These are phyloP conservation scores for Turnix velox DNA, from an alignment of 2,113 vertebrate species.

Conservation along the genomic window DNA sequence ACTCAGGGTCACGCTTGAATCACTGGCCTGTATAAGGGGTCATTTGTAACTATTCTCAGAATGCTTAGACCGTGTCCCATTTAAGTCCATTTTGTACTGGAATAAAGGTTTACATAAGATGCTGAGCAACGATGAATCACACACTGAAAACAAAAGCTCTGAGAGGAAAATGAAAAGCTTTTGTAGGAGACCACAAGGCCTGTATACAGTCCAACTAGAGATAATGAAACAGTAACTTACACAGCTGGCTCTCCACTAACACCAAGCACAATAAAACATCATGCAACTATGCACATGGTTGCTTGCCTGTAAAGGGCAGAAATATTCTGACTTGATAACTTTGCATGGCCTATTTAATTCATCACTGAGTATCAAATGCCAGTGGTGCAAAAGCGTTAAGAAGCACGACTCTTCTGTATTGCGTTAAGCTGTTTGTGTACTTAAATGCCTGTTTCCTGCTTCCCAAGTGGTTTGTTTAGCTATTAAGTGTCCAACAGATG, in stretches of 20 bases:
- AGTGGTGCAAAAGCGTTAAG: background rate
- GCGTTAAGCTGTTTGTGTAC: background rate
- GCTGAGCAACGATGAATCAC: conserved; percentile 1
- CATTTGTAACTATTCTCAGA: conserved; percentile 43
- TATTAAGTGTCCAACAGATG: background rate
- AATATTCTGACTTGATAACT: background rate
- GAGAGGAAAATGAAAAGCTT: background rate
- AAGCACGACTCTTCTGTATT: background rate
- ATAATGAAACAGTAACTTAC: background rate
- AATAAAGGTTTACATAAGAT: conserved; percentile 56
- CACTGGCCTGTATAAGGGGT: background rate
- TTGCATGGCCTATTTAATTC: background rate
- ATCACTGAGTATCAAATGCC: background rate
- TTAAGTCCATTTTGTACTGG: conserved; percentile 17
- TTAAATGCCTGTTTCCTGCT: background rate
- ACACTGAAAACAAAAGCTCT: conserved; percentile 9
- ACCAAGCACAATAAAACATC: background rate
- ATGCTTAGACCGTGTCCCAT: conserved; percentile 41
- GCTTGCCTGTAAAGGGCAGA: background rate
- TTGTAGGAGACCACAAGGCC: background rate
- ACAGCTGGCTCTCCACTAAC: background rate
- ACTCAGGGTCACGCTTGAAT: background rate
- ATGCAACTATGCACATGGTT: background rate
- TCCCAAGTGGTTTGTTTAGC: background rate
- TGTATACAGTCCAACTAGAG: background rate